Conservation (phyloP, 2,113 vertebrate genomes). For the Syngnathus typhle region DNA sequence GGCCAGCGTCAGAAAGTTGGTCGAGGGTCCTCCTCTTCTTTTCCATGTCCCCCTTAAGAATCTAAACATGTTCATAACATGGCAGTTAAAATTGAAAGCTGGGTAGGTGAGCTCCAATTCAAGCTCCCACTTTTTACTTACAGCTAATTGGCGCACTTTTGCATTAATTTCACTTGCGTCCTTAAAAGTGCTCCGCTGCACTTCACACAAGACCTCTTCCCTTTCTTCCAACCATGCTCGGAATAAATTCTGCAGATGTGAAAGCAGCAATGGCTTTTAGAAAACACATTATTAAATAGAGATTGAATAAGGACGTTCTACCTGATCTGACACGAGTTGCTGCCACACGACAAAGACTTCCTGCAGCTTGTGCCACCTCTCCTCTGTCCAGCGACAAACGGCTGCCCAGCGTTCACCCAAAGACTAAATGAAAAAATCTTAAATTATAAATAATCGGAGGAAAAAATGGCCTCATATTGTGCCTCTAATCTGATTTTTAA, state of each 20-base stretch:
- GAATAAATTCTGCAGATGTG: slow-evolving; percentile 75
- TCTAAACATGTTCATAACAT: slow-evolving; percentile 56
- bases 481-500: too few species aligned
- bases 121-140: slow-evolving; percentile 66
- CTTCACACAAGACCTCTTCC: slow-evolving; percentile 82
- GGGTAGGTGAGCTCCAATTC: neutral
- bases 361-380: slow-evolving; percentile 82
- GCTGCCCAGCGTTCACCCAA: slow-evolving; percentile 96
- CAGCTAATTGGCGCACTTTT: slow-evolving; percentile 84
- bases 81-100: neutral
- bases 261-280: neutral
- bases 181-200: slow-evolving; percentile 84
- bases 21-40: slow-evolving; percentile 83
- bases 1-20: slow-evolving; percentile 83
- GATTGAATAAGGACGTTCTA: slow-evolving; percentile 36
- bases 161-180: slow-evolving; percentile 83
- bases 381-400: slow-evolving; percentile 95
- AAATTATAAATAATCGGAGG: too few species aligned
- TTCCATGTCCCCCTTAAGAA: slow-evolving; percentile 93
- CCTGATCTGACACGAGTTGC: slow-evolving; percentile 89
- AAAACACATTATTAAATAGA: neutral
- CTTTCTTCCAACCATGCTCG: slow-evolving; percentile 85
- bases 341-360: slow-evolving; percentile 86
- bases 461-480: too few species aligned
- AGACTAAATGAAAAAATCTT: slow-evolving; percentile 61